Conservation (phyloP, 2,888 invertebrate species). For the Octodonta nipae region DNA sequence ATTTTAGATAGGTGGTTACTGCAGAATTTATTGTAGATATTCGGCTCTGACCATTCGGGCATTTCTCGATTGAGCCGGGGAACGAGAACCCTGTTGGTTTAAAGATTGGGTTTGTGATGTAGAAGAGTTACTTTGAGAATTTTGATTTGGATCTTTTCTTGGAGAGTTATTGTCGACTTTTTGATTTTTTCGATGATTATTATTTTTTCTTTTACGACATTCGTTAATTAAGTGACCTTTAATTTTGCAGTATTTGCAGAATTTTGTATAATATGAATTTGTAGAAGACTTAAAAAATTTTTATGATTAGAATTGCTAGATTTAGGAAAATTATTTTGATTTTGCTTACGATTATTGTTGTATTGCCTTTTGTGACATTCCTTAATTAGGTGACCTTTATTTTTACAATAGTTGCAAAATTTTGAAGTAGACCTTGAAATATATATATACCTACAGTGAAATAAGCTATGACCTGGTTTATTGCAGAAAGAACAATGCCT, state of each 20-base stretch:
- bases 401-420: constrained; percentile 4
- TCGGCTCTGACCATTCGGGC: constrained; percentile 6
- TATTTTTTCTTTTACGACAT: too few species aligned
- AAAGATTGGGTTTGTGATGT: too few species aligned
- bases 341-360: constrained; percentile 2
- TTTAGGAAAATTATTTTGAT: neutral
- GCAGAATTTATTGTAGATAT: constrained; percentile 8
- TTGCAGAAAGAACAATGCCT: constrained; percentile 7
- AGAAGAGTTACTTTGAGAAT: too few species aligned
- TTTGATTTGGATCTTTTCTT: too few species aligned
- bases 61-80: constrained; percentile 7
- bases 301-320: neutral
- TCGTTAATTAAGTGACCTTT: too few species aligned
- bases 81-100: constrained; percentile 4
- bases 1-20: constrained; percentile 3
- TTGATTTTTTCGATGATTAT: too few species aligned
- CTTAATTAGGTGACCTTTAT: too few species aligned
- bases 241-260: too few species aligned
- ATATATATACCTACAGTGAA: constrained; percentile 7
- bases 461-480: constrained; percentile 8
- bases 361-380: too few species aligned
- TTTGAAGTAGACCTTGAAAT: constrained; percentile 4
- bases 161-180: too few species aligned
- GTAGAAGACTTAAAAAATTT: too few species aligned
- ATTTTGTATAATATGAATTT: too few species aligned